phyloP scores from a whole-genome alignment of 2,797 vertebrate genomes.

The Platalea minor region DNA sequence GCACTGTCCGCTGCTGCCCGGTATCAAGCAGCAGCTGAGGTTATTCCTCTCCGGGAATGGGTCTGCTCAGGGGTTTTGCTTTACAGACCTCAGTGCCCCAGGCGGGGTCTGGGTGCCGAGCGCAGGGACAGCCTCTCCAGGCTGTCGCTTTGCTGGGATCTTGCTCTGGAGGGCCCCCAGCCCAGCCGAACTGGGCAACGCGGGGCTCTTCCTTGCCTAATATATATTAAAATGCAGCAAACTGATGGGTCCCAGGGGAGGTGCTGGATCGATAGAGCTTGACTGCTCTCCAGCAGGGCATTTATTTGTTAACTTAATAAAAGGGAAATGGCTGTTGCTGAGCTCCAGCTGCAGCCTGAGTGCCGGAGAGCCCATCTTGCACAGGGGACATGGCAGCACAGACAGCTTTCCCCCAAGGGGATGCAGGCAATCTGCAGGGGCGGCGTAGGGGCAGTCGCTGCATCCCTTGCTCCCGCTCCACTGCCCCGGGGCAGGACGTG shows the following conservation, averaged over 20 bases:
- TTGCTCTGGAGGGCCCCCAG: not conserved
- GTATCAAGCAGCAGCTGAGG: not conserved
- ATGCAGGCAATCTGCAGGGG: not conserved
- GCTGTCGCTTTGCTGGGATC: not conserved
- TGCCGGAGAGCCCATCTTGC: not conserved
- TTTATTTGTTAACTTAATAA: constrained; percentile 28
- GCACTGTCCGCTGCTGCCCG: not conserved
- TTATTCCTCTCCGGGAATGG: not conserved
- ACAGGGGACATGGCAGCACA: not conserved
- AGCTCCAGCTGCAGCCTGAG: not conserved
- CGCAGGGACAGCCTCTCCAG: not conserved
- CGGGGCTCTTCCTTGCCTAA: not conserved
- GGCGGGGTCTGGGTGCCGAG: not conserved
- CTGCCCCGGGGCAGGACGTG: not conserved
- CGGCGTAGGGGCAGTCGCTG: not conserved
- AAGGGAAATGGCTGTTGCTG: not conserved
- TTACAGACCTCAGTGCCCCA: not conserved
- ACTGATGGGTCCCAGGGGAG: constrained; percentile 16
- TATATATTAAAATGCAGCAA: constrained; percentile 44
- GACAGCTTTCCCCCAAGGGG: not conserved
- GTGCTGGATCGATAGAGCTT: constrained; percentile 16
- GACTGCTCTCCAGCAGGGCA: not conserved
- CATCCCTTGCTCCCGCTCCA: not conserved
- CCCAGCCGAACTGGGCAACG: not conserved
- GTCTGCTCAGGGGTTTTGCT: not conserved